These are phyloP conservation scores for Apis laboriosa DNA, from an alignment of 1,140 invertebrate genomes.

Conservation along the genomic window DNA sequence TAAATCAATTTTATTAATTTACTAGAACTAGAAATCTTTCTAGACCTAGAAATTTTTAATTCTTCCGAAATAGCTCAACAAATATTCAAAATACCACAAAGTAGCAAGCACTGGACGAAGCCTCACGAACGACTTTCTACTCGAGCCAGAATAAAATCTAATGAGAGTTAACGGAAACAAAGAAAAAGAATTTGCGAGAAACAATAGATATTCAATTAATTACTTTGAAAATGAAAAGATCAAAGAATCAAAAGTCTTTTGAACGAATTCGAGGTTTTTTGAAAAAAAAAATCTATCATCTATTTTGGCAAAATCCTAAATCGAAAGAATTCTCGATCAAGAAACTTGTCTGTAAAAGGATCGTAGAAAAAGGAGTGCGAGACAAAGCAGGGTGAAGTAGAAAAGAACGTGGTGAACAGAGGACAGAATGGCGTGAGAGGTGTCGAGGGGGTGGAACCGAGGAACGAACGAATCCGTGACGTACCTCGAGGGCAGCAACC, in stretches of 20 bases:
- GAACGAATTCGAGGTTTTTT: too few relatives aligned
- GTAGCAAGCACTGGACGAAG: neutral
- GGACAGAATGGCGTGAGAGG: neutral
- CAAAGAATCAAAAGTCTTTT: too few relatives aligned
- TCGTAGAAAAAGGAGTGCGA: neutral
- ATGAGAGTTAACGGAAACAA: neutral
- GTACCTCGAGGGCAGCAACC: conserved; percentile 75
- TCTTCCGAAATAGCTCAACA: neutral
- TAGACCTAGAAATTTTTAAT: neutral
- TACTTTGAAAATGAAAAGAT: too few relatives aligned
- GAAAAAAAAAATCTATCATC: too few relatives aligned
- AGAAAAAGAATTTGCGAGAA: neutral
- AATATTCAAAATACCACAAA: neutral
- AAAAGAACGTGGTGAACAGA: conserved; percentile 1
- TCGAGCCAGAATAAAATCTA: neutral
- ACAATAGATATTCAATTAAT: neutral
- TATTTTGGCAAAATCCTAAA: neutral
- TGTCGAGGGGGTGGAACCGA: conserved; percentile 42
- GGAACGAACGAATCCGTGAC: conserved; percentile 61
- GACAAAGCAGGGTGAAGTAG: conserved; percentile 4
- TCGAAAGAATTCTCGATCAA: neutral
- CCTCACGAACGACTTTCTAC: neutral
- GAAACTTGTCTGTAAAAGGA: neutral
- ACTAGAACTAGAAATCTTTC: too few relatives aligned
- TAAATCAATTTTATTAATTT: too few relatives aligned